phyloP scores from a whole-genome alignment of 2,797 vertebrate genomes.

The Ispidina lecontei region DNA sequence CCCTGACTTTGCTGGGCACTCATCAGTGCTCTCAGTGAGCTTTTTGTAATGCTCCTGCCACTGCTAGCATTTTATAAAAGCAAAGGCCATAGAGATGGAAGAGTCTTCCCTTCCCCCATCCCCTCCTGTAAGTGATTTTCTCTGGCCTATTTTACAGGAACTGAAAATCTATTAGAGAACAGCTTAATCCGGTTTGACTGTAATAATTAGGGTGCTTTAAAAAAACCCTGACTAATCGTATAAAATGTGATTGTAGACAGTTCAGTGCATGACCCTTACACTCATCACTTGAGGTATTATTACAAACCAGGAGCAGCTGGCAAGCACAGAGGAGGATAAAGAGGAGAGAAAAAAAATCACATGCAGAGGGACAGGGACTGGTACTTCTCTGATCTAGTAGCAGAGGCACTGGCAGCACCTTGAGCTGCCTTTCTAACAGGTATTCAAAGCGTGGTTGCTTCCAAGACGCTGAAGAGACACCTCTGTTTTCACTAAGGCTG shows the following conservation, averaged over 20 bases:
- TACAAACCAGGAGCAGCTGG: slow-evolving; percentile 46
- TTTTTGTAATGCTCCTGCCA: not conserved
- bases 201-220: slow-evolving; percentile 68
- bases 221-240: slow-evolving; percentile 62
- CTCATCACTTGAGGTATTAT: slow-evolving; percentile 48
- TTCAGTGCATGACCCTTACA: slow-evolving; percentile 50
- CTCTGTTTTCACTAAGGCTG: not conserved
- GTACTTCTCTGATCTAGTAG: not conserved
- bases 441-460: not conserved
- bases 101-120: not conserved
- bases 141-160: slow-evolving; percentile 64
- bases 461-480: not conserved
- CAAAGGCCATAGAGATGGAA: not conserved
- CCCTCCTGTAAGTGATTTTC: not conserved
- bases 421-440: not conserved
- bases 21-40: not conserved
- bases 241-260: slow-evolving; percentile 61
- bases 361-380: not conserved
- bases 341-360: not conserved
- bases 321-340: not conserved
- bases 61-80: not conserved
- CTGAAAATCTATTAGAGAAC: slow-evolving; percentile 67
- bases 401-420: not conserved
- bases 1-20: not conserved
- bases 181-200: slow-evolving; percentile 66